Evolutionary conservation across 2,888 invertebrate species (phyloP), one percentile per base, ranked within the genome.

Genomic region (Argyresthia albistria): DNA sequence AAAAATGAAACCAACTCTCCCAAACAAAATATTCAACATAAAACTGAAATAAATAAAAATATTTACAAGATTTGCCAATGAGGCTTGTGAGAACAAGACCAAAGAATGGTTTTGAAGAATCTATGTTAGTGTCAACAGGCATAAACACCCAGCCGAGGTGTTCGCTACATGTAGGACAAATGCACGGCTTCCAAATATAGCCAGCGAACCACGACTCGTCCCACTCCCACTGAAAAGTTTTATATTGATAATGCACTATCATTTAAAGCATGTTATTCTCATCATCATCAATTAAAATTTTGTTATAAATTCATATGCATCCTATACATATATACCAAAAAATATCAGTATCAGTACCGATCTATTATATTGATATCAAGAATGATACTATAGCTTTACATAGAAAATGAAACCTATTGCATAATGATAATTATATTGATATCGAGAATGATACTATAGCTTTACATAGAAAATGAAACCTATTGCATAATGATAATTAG

Each of bases 151-250:
- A 91, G 60, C 91, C 91, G 58, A 91, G 61, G 59, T 88, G 89
- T 43, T 75, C 67, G 51, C 88, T 86, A 74, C 91, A 91, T 35
- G 83, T 80, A 15, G 89, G 81, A 64, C 91, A 91, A 25, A 87
- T 67, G 58, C 90, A 90, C 39, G 84, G 76, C 61, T 87, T 89
- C 90, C 90, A 90, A 3, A 72, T 75, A 69, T 88, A 91, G 16
- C 89, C 90, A 53, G 90, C 89, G 71, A 88, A 91, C 90, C 90
- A 91, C 55, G 86, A 81, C 56, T 86, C 74, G 49, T 78, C 77
- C 55, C 74, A 67, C 56, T 83, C 78, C 90, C 90, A 90, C 88
- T 89, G 75, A 16, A 80, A 82, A 52, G 35, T 14, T 15, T 7
- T 8, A 16, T 10, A 45, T 16, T 45, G 25, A 25, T 25, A n/a